A percentile compares a stretch with the other conserved stretches of the same genome.
phyloP scores from a whole-genome alignment of 2,113 vertebrate genomes.

The Tor tambroides region DNA sequence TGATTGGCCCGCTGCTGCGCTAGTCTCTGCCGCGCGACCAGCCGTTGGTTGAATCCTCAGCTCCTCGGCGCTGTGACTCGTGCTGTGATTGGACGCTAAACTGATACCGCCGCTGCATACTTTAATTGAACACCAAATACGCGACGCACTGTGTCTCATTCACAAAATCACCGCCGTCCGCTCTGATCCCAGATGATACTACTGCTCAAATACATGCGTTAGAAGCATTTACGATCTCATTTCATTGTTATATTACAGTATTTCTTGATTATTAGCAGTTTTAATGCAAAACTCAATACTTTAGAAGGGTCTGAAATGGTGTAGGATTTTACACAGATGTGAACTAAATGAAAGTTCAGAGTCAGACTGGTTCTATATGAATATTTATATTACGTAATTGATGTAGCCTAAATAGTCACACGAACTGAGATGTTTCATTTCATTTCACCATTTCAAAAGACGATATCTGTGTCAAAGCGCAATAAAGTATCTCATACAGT shows the following conservation, averaged over 20 bases:
- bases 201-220: neutral
- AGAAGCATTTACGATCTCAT: neutral
- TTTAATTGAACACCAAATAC: slow-evolving; percentile 86
- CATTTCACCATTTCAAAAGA: neutral
- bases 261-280: neutral
- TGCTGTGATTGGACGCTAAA: slow-evolving; percentile 71
- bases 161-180: slow-evolving; percentile 79
- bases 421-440: neutral
- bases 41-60: slow-evolving; percentile 78
- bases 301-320: neutral
- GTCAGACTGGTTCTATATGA: neutral
- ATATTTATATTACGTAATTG: neutral
- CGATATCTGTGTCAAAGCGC: too few species aligned
- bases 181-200: neutral
- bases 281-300: neutral
- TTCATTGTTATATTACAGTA: too few species aligned
- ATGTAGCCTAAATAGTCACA: neutral
- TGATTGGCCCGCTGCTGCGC: slow-evolving; percentile 72
- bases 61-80: slow-evolving; percentile 77
- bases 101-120: slow-evolving; percentile 69
- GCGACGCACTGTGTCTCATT: slow-evolving; percentile 85
- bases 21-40: slow-evolving; percentile 79
- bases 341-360: neutral
- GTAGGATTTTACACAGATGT: neutral
- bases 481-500: neutral